These are phyloP conservation scores for Bothrops alternatus DNA, from an alignment of 2,797 vertebrate species.

Conservation along the genomic window DNA sequence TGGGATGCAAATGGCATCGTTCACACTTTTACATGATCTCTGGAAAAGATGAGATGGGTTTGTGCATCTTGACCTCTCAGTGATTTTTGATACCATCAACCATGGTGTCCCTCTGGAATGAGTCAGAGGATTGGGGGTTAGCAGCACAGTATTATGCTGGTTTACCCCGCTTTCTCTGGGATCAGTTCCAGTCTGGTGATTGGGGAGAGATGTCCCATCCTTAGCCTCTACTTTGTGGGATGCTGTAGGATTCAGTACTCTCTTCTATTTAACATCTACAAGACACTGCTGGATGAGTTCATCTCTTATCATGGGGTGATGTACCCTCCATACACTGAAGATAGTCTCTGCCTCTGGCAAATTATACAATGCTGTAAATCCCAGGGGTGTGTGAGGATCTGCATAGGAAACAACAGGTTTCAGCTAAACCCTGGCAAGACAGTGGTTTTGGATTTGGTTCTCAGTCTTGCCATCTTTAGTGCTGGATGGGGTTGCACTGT, in stretches of 20 bases:
- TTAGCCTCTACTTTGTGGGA: neutral
- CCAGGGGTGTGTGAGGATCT: neutral
- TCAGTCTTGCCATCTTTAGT: neutral
- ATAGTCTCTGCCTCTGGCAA: neutral
- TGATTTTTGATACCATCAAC: neutral
- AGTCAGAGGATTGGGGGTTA: neutral
- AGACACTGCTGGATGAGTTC: neutral
- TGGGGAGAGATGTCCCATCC: neutral
- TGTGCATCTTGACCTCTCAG: neutral
- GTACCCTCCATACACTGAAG: neutral
- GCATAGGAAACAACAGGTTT: neutral
- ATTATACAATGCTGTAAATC: neutral
- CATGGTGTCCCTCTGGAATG: neutral
- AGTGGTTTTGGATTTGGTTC: neutral
- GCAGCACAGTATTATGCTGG: neutral
- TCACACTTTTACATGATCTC: neutral
- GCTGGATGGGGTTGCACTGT: neutral
- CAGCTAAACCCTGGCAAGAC: neutral
- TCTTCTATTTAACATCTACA: neutral
- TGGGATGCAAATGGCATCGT: neutral
- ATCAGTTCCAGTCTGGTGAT: neutral
- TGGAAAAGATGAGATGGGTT: neutral
- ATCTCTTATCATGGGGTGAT: neutral
- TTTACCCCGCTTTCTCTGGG: neutral
- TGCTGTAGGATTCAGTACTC: neutral